These are phyloP conservation scores for Papilio glaucus DNA, from an alignment of 1,140 invertebrate species.

Conservation along the genomic window DNA sequence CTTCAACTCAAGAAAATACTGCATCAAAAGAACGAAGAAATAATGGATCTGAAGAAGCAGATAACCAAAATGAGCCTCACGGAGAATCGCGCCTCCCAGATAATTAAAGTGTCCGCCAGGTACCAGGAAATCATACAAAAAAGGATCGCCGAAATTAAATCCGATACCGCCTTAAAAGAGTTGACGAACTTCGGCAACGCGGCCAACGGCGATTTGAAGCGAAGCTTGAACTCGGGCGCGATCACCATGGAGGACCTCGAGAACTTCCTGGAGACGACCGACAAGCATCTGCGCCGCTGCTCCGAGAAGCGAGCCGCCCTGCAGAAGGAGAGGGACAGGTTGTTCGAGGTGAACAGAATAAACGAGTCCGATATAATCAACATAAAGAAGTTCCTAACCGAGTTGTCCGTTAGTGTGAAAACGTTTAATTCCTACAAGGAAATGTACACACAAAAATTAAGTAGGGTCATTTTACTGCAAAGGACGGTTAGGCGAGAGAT, in stretches of 20 bases:
- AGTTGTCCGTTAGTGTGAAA: conserved; percentile 66
- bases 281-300: conserved; percentile 66
- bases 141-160: conserved; percentile 74
- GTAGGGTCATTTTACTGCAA: conserved; percentile 64
- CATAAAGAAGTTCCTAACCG: conserved; percentile 73
- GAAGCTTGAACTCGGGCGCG: conserved; percentile 61
- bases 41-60: conserved; percentile 72
- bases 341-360: conserved; percentile 69
- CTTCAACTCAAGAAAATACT: conserved; percentile 75
- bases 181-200: conserved; percentile 73
- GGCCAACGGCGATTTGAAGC: conserved; percentile 55
- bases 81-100: conserved; percentile 71
- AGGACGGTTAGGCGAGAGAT: conserved; percentile 71
- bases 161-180: conserved; percentile 71
- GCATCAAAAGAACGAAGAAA: conserved; percentile 76
- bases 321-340: conserved; percentile 73
- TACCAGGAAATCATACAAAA: conserved; percentile 78
- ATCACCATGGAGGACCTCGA: conserved; percentile 77
- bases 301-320: conserved; percentile 67
- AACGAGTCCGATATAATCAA: conserved; percentile 74
- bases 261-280: conserved; percentile 76
- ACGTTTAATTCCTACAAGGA: conserved; percentile 73
- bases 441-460: conserved; percentile 70
- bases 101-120: conserved; percentile 75
- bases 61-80: conserved; percentile 70